phyloP scores from a whole-genome alignment of 2,113 vertebrate genomes.

The Rattus norvegicus region DNA sequence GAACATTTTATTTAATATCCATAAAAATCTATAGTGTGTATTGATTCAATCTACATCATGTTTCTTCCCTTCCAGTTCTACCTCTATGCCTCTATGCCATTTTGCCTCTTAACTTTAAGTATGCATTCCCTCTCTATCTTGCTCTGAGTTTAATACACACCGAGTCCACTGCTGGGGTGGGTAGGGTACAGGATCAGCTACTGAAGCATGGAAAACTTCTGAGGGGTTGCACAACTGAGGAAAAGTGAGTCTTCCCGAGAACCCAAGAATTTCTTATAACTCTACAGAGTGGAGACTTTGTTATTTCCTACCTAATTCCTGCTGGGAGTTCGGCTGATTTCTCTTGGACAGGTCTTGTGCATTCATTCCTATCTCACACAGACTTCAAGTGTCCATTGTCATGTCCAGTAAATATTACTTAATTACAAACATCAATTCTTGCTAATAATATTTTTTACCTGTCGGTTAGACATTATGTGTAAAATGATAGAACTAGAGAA shows the following conservation, averaged over 20 bases:
- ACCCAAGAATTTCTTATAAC: background rate
- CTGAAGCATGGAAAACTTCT: background rate
- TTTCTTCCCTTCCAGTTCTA: background rate
- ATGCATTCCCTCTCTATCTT: too few relatives aligned
- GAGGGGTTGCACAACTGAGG: background rate
- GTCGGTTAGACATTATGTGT: background rate
- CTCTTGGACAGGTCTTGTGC: background rate
- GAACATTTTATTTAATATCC: background rate
- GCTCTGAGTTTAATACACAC: background rate
- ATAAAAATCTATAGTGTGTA: too few relatives aligned
- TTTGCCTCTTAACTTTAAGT: background rate
- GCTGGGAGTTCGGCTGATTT: background rate
- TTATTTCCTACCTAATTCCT: background rate
- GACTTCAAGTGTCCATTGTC: background rate
- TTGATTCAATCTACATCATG: too few relatives aligned
- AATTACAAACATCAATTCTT: background rate
- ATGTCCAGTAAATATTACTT: background rate
- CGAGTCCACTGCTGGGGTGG: background rate
- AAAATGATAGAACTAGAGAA: background rate
- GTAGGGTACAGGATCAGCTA: background rate
- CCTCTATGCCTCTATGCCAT: background rate
- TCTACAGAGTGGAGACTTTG: background rate
- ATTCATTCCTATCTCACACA: background rate
- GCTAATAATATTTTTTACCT: background rate
- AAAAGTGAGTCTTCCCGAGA: background rate